A percentile compares a stretch with the other conserved stretches of the same genome.
Conservation (phyloP, 2,797 vertebrate genomes). For the Microtus agrestis region DNA sequence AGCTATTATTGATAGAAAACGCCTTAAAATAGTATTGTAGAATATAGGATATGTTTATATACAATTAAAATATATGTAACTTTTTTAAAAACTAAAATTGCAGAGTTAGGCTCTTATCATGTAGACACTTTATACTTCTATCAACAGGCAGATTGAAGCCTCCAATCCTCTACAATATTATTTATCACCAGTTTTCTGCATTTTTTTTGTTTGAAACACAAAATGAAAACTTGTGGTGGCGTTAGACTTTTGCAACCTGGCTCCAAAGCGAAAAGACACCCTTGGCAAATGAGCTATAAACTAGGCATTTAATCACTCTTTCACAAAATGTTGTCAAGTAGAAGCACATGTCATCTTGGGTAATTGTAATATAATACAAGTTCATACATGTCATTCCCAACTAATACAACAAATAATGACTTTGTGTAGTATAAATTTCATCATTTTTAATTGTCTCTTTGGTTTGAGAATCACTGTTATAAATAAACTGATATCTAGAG, state of each 20-base stretch:
- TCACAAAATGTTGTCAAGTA: slow-evolving; percentile 18
- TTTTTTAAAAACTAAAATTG: neutral
- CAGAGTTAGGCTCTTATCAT: neutral
- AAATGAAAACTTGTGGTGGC: slow-evolving; percentile 26
- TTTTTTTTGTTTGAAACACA: neutral
- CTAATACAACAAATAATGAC: neutral
- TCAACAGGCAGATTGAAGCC: slow-evolving; percentile 17
- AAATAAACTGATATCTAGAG: neutral
- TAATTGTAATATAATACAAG: slow-evolving; percentile 7
- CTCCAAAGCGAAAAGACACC: slow-evolving; percentile 7
- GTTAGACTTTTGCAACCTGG: neutral
- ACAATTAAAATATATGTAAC: neutral
- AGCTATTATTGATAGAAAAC: slow-evolving; percentile 18
- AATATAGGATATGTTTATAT: neutral
- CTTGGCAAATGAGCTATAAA: neutral
- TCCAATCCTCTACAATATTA: neutral
- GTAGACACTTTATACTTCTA: neutral
- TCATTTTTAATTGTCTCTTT: neutral
- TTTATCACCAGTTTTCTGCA: neutral
- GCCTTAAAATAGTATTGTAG: neutral
- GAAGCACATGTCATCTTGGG: neutral
- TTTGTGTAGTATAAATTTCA: neutral
- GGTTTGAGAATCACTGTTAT: neutral
- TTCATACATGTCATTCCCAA: neutral
- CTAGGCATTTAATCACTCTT: neutral